Base-by-base conservation (phyloP, 1,140 invertebrate species). In the Cyphomyrmex costatus region DNA sequence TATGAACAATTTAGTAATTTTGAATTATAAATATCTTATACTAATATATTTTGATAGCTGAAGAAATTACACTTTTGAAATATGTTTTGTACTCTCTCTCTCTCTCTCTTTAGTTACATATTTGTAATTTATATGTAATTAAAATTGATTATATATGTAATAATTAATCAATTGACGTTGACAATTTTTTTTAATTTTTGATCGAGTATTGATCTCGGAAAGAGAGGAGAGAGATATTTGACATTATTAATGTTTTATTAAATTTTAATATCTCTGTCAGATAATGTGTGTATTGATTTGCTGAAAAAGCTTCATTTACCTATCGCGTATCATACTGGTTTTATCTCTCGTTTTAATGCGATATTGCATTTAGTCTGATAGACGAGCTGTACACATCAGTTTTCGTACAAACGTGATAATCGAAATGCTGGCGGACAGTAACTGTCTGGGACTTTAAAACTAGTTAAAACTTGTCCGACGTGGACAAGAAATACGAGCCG, bases 401-500 rank as follows among this genome's bases (percentile, higher is more conserved):
- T 82, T 82, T 60, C 68, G 68, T 82, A 61, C 46, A 73, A 82
- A 14, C 79, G 79, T 60, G 56, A 83, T 74, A 60, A 14, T 56
- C 53, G 79, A 83, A 83, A 77, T 77, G 88, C 27, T 53, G 21
- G 14, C 12, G 24, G 33, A 70, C 68, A 60, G 46, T 85, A 88
- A 78, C n/a, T 65, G 46, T 10, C 19, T n/a, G 16, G 49, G 74
- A 86, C 58, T 89, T 89, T 51, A 58, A 66, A 78, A 86, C 49
- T 82, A 82, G 65, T 83, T 86, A 77, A 61, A 63, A 24, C 53
- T 51, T 63, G 61, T 51, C 53, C 70, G 66, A 6, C 12, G n/a
- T 36, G 36, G 60, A 49, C 49, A 78, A 77, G 82, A 87, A 87
- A 68, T 70, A 86, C 71, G 56, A 70, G 53, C 82, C 70, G 68